Base-by-base conservation (phyloP, 2,113 vertebrate genomes). In the Numida meleagris region DNA sequence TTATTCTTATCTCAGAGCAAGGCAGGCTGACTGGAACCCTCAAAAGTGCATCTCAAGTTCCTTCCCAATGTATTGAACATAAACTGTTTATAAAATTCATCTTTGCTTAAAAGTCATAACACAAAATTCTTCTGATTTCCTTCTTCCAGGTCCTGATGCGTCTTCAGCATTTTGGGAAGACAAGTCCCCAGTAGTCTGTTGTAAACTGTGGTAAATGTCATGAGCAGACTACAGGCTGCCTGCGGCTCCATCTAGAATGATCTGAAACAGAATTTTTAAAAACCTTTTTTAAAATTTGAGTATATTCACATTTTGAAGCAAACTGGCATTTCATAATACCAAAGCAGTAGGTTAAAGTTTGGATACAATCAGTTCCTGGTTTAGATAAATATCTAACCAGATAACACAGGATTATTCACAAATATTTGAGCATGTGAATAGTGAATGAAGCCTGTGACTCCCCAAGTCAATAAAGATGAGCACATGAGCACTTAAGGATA, bases 221-320 rank as follows among this genome's bases (percentile, higher is more conserved):
- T 15, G 94, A 97, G 71, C 98, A 98, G 71, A 96, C 95, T 92
- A 97, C 91, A 1, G 95, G 89, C 25, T 82, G 84, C 70, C 92
- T 95, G 76, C 24, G 59, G 48, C 91, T 98, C 97, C 97, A 97
- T 87, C 94, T 96, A 83, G 96, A 97, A 96, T 95, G 92, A 95
- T 97, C 98, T 98, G 96, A 92, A 97, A 90, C 65, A 95, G 27
- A 96, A 94, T 85, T 89, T 45, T 59, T 38, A 48, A 82, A 67
- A 93, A 77, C 68, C 34, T 57, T 94, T 71, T 96, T 95, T 57
- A 53, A 43, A 29, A 96, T 76, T 96, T 86, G 21, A 88, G 34
- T 11, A 16, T 84, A 80, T 86, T 86, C 73, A 90, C 62, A 43
- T 71, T 95, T 90, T 95, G 62, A 72, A 96, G 89, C 50, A 91